Percentiles rank a stretch among this genome's conserved stretches.
phyloP scores from a whole-genome alignment of 2,797 vertebrate genomes.

The Gymnocypris eckloni region DNA sequence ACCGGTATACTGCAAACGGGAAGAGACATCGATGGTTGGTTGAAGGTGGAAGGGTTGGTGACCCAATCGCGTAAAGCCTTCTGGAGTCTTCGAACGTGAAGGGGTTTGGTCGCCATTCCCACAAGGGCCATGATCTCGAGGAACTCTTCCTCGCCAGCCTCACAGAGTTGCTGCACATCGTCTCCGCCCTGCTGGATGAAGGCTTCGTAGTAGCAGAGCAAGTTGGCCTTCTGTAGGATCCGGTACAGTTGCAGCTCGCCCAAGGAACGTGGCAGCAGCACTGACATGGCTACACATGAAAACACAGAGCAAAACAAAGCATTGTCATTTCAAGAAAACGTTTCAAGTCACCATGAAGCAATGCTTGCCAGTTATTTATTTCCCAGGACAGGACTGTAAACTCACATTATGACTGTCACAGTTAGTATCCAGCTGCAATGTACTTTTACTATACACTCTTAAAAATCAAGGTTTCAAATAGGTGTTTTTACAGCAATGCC shows the following conservation, averaged over 20 bases:
- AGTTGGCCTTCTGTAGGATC: constrained; percentile 95
- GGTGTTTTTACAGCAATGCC: background rate
- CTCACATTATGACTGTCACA: background rate
- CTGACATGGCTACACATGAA: constrained; percentile 41
- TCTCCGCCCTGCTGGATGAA: constrained; percentile 99
- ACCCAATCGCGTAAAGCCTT: constrained; percentile 98
- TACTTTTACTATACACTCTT: background rate
- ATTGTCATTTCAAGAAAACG: background rate
- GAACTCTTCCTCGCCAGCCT: constrained; percentile 98
- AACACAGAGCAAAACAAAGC: constrained; percentile 3
- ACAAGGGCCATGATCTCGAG: constrained; percentile 99
- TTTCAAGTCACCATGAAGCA: background rate
- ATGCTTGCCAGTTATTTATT: background rate
- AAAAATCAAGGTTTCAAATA: background rate
- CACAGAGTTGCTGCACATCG: constrained; percentile 97
- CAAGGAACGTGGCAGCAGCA: constrained; percentile 71
- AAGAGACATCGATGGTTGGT: constrained; percentile 93
- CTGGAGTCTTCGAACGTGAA: constrained; percentile 94
- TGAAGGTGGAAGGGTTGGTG: constrained; percentile 95
- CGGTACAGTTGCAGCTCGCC: constrained; percentile 96
- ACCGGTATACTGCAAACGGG: constrained; percentile 98
- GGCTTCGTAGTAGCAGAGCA: constrained; percentile 97
- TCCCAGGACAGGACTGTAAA: background rate
- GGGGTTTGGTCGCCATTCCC: constrained; percentile 98
- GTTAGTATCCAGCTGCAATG: background rate